Evolutionary conservation across 2,113 vertebrate genomes (phyloP), one percentile per base, ranked within the genome.

Genomic region (Thalassarche chlororhynchos): DNA sequence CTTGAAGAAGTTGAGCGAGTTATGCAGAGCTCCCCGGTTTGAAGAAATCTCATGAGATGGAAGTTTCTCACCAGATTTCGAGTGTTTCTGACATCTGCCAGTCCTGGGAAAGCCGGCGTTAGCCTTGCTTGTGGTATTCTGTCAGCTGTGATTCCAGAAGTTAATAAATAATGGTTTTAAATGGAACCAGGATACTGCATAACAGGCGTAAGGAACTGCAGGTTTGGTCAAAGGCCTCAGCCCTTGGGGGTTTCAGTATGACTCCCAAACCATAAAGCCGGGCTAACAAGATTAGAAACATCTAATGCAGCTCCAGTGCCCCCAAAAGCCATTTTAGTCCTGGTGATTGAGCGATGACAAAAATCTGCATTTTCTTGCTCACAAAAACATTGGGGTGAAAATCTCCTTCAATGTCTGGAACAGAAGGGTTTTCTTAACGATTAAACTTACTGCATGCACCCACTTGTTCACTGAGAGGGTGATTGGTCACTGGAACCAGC

Each of bases 11-110:
- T 65, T 65, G 79, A 84, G n/a, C 14, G 70, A 65, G 66, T 74
- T 74, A 74, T 47, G 20, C 16, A 79, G 78, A 77, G 54, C 32
- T 65, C 70, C 29, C 20, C 1, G 4, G 34, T 72, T 70, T 40
- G 86, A 93, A 84, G 78, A 84, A 90, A 81, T 81, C 42, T 81
- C 2, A 1, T n/a, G 74, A 95, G 84, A 69, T 69, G 19, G 17
- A 95, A 89, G n/a, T 83, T 93, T 84, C 78, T 89, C 36, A 83
- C 20, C n/a, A 94, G 81, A 72, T 69, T 96, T 79, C 6, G 23
- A 89, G 81, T 54, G 58, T 83, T 95, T 85, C 58, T 92, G 74
- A 87, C 19, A 57, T 72, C 61, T 87, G 61, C 44, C 87, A 89
- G 55, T 93, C 29, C 74, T 79, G 62, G 51, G 71, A 89, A 87